phyloP scores from a whole-genome alignment of 2,888 invertebrate species.

The Ormyrus pomaceus region DNA sequence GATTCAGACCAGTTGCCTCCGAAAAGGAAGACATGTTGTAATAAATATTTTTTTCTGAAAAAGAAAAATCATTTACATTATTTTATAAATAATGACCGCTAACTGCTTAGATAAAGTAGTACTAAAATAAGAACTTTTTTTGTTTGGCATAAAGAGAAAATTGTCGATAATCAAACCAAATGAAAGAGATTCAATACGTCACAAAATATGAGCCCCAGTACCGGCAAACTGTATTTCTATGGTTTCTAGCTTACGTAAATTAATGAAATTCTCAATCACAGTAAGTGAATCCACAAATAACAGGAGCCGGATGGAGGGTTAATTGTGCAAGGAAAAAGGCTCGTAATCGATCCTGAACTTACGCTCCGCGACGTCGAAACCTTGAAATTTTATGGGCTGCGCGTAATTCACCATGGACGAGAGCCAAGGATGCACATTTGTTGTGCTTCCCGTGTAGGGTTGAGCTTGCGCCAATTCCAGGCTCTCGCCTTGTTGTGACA shows the following conservation, averaged over 20 bases:
- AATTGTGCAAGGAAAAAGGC: not conserved
- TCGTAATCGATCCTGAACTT: conserved; percentile 68
- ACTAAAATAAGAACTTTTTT: conserved; percentile 52
- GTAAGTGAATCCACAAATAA: not conserved
- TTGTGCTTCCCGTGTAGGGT: conserved; percentile 97
- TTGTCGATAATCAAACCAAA: too few relatives aligned
- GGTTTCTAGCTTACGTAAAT: not conserved
- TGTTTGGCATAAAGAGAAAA: too few relatives aligned
- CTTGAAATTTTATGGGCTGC: conserved; percentile 98
- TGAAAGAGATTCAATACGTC: too few relatives aligned
- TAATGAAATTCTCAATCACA: not conserved
- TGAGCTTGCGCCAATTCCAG: conserved; percentile 79
- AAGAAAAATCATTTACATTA: conserved; percentile 36
- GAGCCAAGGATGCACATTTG: conserved; percentile 98
- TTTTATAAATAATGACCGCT: conserved; percentile 1
- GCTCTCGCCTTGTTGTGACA: conserved; percentile 75
- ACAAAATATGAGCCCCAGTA: too few relatives aligned
- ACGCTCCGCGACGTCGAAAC: conserved; percentile 98
- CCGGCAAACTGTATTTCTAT: too few relatives aligned
- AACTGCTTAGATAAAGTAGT: conserved; percentile 25
- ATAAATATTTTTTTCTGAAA: conserved; percentile 93
- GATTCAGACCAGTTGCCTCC: conserved; percentile 97
- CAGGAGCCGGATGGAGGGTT: not conserved
- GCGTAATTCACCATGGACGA: conserved; percentile 99
- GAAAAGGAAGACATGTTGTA: conserved; percentile 99